Evolutionary conservation across 2,888 invertebrate species (phyloP).

Genomic region (Iselma pallidipennis): DNA sequence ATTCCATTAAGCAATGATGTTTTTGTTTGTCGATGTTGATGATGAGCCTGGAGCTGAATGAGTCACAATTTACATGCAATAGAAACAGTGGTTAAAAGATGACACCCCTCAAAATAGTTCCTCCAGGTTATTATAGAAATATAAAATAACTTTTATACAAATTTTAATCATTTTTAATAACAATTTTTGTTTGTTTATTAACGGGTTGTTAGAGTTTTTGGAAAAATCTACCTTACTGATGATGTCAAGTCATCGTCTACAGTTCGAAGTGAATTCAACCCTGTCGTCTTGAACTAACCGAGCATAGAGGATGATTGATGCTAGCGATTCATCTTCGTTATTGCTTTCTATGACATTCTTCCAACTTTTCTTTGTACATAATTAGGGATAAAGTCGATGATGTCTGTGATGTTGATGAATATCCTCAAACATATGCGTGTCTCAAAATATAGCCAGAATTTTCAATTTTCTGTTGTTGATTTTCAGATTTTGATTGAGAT

Average conservation of each 20-base stretch:
- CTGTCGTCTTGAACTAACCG: conserved; percentile 19
- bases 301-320: conserved; percentile 55
- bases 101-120: too few relatives aligned
- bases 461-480: not conserved
- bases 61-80: conserved; percentile 30
- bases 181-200: too few relatives aligned
- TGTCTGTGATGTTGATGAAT: not conserved
- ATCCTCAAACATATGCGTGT: not conserved
- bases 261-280: conserved; percentile 18
- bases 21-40: conserved; percentile 47
- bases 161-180: too few relatives aligned
- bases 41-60: conserved; percentile 41
- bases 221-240: not conserved
- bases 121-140: too few relatives aligned
- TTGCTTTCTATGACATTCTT: conserved; percentile 51
- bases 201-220: not conserved
- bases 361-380: conserved; percentile 52
- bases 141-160: too few relatives aligned
- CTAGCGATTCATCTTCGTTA: conserved; percentile 56
- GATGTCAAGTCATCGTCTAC: conserved; percentile 17
- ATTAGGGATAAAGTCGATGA: conserved; percentile 33
- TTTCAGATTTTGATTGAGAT: conserved; percentile 10
- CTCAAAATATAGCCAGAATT: not conserved
- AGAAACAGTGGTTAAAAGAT: too few relatives aligned
- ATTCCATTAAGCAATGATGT: conserved; percentile 55